Base-by-base conservation (phyloP, 2,113 vertebrate genomes). In the Oostethus manadensis region DNA sequence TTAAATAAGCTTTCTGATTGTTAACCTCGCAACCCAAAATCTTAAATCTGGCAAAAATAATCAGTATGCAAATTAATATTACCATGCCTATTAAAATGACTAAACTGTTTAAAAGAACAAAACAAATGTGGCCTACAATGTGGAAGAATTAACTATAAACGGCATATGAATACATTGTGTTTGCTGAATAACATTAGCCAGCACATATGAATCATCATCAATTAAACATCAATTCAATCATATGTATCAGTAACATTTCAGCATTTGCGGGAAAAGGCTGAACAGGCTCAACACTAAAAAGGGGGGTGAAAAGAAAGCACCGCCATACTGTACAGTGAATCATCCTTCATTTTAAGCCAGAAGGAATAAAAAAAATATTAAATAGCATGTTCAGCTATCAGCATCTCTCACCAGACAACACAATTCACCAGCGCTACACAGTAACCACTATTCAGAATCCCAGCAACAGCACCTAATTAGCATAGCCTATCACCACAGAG, bases 391-490 rank as follows among this genome's bases (percentile, higher is more conserved):
- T 92, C 90, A 90, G 93, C 93, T 93, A 93, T 94, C 92, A 94
- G 86, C 88, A 93, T 94, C 93, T 92, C 91, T 93, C 92, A 88
- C 89, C 90, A 91, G 91, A 93, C 93, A 93, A 91, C 93, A 95
- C 94, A 94, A 94, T 92, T 94, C 93, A 90, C 92, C 90, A 93
- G 88, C 81, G 87, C 90, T 91, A 91, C 91, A 90, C 86, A 90
- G 91, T 92, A 92, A 89, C 91, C 90, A 88, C 88, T 90, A 92
- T 91, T 89, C 90, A 84, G 90, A 88, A 92, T 90, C 94, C 94
- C 95, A 95, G 96, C 96, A 98, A 99, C 95, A 98, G 95, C 93
- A 85, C 88, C 90, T 93, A 90, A 98, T 98, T 96, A 98, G 95
- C 95, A 97, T 95, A 96, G 93, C 95, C 95, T 95, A 95, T 94